phyloP scores from a whole-genome alignment of 2,888 invertebrate genomes.

The Tinea trinotella region DNA sequence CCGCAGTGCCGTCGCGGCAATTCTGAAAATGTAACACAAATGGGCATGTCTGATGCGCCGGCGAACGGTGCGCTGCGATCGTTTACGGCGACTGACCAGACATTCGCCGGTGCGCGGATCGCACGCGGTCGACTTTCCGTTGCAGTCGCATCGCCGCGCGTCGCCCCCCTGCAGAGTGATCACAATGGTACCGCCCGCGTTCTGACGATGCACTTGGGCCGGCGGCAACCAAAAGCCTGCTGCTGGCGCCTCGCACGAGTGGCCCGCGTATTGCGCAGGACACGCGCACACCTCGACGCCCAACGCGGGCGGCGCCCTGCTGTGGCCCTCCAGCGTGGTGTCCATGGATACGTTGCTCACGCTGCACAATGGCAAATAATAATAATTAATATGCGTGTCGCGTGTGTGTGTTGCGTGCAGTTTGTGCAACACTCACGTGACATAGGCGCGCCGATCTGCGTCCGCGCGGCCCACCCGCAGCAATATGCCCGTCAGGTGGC shows the following conservation, averaged over 20 bases:
- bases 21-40: conserved; percentile 66
- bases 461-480: conserved; percentile 74
- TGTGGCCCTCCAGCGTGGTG: conserved; percentile 80
- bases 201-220: conserved; percentile 45
- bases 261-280: conserved; percentile 83
- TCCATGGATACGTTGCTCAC: conserved; percentile 86
- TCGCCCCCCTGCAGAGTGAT: conserved; percentile 88
- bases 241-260: conserved; percentile 92
- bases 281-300: conserved; percentile 92
- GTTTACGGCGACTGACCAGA: conserved; percentile 70
- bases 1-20: conserved; percentile 87
- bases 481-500: conserved; percentile 85
- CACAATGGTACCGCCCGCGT: conserved; percentile 77
- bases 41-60: neutral
- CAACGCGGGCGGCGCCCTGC: conserved; percentile 78
- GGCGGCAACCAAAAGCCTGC: conserved; percentile 84
- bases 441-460: conserved; percentile 39
- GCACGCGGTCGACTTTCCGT: conserved; percentile 82
- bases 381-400: too few species aligned
- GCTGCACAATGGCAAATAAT: conserved; percentile 40
- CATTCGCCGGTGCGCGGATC: conserved; percentile 89
- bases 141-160: conserved; percentile 86
- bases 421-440: conserved; percentile 37
- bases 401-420: neutral
- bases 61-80: neutral